Percentiles rank a stretch among this genome's conserved stretches.
Evolutionary conservation across 2,888 invertebrate genomes (phyloP).

Genomic region (Liposcelis brunnea): DNA sequence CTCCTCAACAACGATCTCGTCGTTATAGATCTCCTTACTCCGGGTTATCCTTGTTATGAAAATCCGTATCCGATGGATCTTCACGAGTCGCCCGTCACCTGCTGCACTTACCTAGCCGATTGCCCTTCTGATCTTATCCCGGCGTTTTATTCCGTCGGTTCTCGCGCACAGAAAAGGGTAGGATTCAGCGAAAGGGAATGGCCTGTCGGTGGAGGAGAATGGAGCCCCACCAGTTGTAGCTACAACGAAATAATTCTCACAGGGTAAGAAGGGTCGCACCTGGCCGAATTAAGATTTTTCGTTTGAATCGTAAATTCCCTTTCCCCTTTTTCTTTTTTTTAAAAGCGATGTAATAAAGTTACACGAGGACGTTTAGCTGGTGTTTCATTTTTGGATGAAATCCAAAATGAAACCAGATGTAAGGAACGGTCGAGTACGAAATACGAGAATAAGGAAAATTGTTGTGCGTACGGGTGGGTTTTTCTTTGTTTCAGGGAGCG

Average conservation of each 20-base stretch:
- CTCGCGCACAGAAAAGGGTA: constrained; percentile 47
- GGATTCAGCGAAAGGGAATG: constrained; percentile 86
- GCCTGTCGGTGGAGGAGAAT: constrained; percentile 94
- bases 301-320: too few relatives aligned
- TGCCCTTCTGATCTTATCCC: constrained; percentile 96
- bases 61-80: constrained; percentile 99
- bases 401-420: too few relatives aligned
- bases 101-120: constrained; percentile 92
- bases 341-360: background rate
- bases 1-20: constrained; percentile 95
- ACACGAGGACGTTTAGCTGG: background rate
- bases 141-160: constrained; percentile 91
- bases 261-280: constrained; percentile 67
- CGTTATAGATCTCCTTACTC: constrained; percentile 86
- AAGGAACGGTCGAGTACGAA: too few relatives aligned
- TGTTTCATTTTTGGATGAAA: too few relatives aligned
- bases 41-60: constrained; percentile 96
- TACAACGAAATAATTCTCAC: constrained; percentile 97
- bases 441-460: too few relatives aligned
- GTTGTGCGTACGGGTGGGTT: too few relatives aligned
- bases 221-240: constrained; percentile 88
- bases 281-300: too few relatives aligned
- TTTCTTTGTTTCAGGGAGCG: too few relatives aligned
- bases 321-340: background rate
- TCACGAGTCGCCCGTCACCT: constrained; percentile 96